These are phyloP conservation scores for Atherinomorus stipes DNA, from an alignment of 2,113 vertebrate species.

Conservation along the genomic window DNA sequence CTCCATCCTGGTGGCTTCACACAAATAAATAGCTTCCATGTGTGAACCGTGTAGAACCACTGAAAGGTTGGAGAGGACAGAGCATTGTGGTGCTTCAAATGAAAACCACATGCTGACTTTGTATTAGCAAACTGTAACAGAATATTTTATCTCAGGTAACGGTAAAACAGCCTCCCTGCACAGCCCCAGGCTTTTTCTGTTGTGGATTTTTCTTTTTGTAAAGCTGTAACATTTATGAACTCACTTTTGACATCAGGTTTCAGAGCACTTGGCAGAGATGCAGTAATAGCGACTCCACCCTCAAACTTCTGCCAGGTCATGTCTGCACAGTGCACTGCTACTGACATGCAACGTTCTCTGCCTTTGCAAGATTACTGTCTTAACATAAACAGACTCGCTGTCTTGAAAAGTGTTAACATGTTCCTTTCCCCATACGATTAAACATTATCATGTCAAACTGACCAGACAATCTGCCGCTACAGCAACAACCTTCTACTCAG, in stretches of 20 bases:
- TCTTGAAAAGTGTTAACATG: background rate
- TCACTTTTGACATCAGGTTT: background rate
- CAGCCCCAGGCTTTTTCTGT: background rate
- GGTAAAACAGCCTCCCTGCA: background rate
- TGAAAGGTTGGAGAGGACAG: constrained; percentile 48
- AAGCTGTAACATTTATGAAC: background rate
- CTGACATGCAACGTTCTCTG: background rate
- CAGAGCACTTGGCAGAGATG: background rate
- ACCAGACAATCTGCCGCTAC: no score
- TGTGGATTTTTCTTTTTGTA: background rate
- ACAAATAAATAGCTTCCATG: constrained; percentile 72
- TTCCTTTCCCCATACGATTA: background rate
- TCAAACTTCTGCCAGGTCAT: background rate
- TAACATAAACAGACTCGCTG: background rate
- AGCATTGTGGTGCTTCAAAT: constrained; percentile 59
- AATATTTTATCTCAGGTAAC: constrained; percentile 11
- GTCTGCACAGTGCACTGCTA: background rate
- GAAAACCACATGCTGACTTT: constrained; percentile 76
- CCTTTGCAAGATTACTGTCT: background rate
- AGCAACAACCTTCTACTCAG: no score
- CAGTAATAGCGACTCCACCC: background rate
- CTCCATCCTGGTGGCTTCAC: constrained; percentile 17
- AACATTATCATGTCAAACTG: background rate
- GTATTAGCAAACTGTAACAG: constrained; percentile 5
- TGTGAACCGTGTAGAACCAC: constrained; percentile 62